Conservation (phyloP, 1,140 invertebrate species). For the Watersipora subatra region DNA sequence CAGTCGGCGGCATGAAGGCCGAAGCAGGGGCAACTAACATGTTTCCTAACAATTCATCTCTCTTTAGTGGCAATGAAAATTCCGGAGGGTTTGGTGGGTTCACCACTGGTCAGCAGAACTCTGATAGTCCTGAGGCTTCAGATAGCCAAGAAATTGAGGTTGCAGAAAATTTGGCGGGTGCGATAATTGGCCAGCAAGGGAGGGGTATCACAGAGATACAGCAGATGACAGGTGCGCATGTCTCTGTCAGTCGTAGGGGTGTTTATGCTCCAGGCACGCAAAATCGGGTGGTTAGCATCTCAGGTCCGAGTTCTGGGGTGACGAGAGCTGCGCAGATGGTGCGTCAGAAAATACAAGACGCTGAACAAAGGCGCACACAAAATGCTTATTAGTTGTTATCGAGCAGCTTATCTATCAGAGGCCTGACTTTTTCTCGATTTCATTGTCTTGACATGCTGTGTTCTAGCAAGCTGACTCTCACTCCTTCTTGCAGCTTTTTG, state of each 20-base stretch:
- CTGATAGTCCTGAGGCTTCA: not conserved
- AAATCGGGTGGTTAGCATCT: slow-evolving; percentile 90
- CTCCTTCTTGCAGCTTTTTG: no score
- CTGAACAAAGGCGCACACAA: slow-evolving; percentile 87
- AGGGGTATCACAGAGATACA: slow-evolving; percentile 91
- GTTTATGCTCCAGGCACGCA: slow-evolving; percentile 88
- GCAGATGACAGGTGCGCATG: slow-evolving; percentile 84
- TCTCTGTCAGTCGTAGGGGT: slow-evolving; percentile 97
- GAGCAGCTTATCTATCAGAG: no score
- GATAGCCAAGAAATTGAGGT: slow-evolving; percentile 67
- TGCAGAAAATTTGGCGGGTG: slow-evolving; percentile 79
- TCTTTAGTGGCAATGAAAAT: no score
- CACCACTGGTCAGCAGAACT: slow-evolving; percentile 9
- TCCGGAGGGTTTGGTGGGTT: slow-evolving; percentile 46
- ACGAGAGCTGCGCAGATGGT: slow-evolving; percentile 81
- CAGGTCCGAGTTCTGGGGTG: slow-evolving; percentile 71
- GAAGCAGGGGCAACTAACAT: not conserved
- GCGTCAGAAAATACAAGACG: slow-evolving; percentile 84
- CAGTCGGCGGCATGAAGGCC: not conserved
- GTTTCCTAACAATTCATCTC: not conserved
- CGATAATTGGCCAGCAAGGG: slow-evolving; percentile 87
- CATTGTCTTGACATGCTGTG: no score
- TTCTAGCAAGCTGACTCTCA: no score
- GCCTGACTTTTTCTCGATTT: no score
- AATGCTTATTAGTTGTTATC: no score